These are phyloP conservation scores for Aegotheles bennettii DNA, from an alignment of 2,113 vertebrate genomes.

Conservation along the genomic window DNA sequence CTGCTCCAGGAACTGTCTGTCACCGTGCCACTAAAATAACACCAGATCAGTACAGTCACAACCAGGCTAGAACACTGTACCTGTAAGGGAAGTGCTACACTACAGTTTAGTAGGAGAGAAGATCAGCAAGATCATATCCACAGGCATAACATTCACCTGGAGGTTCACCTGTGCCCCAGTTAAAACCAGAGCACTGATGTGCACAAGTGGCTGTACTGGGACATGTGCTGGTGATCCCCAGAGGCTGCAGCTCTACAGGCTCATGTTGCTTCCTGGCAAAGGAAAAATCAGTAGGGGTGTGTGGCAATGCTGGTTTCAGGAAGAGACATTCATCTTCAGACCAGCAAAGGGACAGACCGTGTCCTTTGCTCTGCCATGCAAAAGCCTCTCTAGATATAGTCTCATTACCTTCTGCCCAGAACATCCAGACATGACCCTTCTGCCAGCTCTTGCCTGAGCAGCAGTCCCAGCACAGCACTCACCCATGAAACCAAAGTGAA, in stretches of 20 bases:
- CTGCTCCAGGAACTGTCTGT: not conserved
- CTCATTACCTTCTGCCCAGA: not conserved
- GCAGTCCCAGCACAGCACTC: not conserved
- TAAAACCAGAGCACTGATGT: not conserved
- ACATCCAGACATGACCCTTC: not conserved
- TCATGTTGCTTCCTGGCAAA: not conserved
- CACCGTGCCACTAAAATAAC: not conserved
- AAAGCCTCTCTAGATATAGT: not conserved
- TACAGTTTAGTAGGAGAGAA: not conserved
- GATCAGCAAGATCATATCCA: not conserved
- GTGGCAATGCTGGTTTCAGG: not conserved
- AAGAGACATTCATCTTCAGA: accelerated
- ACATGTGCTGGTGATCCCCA: not conserved
- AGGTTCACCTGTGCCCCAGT: not conserved
- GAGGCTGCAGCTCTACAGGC: not conserved
- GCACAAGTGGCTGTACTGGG: not conserved
- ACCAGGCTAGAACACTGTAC: not conserved
- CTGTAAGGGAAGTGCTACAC: not conserved
- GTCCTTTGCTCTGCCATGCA: not conserved
- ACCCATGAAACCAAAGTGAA: not conserved
- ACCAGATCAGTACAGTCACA: not conserved
- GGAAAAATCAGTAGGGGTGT: not conserved
- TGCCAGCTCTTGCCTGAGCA: not conserved
- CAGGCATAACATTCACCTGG: not conserved
- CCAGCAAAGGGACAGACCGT: not conserved